Conservation (phyloP, 2,797 vertebrate species). For the Chaenodraco wilsoni region DNA sequence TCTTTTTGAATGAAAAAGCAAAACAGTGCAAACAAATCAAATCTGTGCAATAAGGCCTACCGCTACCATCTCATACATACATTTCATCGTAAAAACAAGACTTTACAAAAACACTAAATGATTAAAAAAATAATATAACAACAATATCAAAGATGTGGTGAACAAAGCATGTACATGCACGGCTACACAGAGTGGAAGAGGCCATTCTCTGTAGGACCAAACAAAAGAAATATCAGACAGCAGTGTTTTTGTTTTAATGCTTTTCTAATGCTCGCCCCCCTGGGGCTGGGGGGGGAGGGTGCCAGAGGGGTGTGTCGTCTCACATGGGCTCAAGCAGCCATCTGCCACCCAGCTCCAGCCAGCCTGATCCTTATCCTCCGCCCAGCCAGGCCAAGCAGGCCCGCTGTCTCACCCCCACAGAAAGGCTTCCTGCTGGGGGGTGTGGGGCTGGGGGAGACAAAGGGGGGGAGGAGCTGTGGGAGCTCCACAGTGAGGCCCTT, state of each 20-base stretch:
- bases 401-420: slow-evolving; percentile 73
- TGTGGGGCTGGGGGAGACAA: slow-evolving; percentile 63
- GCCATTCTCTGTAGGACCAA: slow-evolving; percentile 64
- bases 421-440: slow-evolving; percentile 70
- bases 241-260: slow-evolving; percentile 56
- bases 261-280: slow-evolving; percentile 49
- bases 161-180: slow-evolving; percentile 69
- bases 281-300: slow-evolving; percentile 64
- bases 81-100: slow-evolving; percentile 61
- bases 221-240: slow-evolving; percentile 72
- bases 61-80: slow-evolving; percentile 58
- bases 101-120: slow-evolving; percentile 65
- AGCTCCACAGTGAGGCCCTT: slow-evolving; percentile 77
- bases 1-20: slow-evolving; percentile 67
- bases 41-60: slow-evolving; percentile 83
- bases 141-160: slow-evolving; percentile 52
- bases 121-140: slow-evolving; percentile 61
- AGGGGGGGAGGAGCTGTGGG: slow-evolving; percentile 62
- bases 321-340: slow-evolving; percentile 88
- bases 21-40: slow-evolving; percentile 85
- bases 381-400: slow-evolving; percentile 73
- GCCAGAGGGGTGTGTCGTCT: slow-evolving; percentile 70
- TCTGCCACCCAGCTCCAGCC: slow-evolving; percentile 89
- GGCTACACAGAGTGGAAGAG: slow-evolving; percentile 57
- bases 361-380: slow-evolving; percentile 80